Percentiles rank a stretch among this genome's conserved stretches.
Evolutionary conservation across 2,113 vertebrate species (phyloP).

Genomic region (Crotalus helleri): DNA sequence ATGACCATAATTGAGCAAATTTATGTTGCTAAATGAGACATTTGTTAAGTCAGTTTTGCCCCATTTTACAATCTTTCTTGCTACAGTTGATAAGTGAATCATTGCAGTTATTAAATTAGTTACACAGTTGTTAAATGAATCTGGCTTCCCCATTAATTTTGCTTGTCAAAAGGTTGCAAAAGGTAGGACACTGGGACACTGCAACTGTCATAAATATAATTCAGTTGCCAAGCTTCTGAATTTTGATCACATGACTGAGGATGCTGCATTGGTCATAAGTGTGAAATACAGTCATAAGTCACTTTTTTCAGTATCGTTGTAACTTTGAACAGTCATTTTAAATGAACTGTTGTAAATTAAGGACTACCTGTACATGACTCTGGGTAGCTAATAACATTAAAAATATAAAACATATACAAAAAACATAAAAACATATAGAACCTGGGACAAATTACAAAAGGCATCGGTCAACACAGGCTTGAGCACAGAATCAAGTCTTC

Average conservation of each 20-base stretch:
- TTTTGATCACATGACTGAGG: background rate
- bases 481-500: background rate
- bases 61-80: background rate
- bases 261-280: background rate
- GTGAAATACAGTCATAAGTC: background rate
- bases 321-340: background rate
- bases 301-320: background rate
- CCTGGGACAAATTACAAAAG: background rate
- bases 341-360: background rate
- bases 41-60: background rate
- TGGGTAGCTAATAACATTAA: background rate
- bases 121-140: background rate
- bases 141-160: background rate
- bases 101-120: background rate
- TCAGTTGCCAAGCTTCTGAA: background rate
- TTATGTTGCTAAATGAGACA: background rate
- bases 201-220: background rate
- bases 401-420: background rate
- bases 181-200: background rate
- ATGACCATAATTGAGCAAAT: background rate
- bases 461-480: background rate
- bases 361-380: background rate
- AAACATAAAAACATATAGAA: background rate
- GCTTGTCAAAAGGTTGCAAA: background rate
- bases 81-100: background rate